Base-by-base conservation (phyloP, 1,140 invertebrate genomes). In the Drosophila nigrodunni region DNA sequence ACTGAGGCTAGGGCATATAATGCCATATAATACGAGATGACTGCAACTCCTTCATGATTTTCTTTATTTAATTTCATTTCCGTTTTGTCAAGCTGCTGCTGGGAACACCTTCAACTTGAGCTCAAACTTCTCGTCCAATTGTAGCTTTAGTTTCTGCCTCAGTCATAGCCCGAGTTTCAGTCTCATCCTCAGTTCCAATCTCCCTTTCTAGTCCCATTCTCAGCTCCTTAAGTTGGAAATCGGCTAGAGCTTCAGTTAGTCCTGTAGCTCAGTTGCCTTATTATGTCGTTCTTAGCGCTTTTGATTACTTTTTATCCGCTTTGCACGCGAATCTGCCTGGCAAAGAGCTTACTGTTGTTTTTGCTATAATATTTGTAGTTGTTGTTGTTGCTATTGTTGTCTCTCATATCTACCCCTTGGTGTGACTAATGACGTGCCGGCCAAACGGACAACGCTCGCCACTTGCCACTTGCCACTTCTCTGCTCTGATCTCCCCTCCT, bases 231-330 rank as follows among this genome's bases (percentile, higher is more conserved):
- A 46, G n/a, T 34, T 34, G 3, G 25, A 30, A 30, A 30, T 35
- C 58, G 30, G 43, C 30, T 10, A 9, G 25, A 35, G n/a, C 50
- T 71, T 43, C 50, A 50, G 15, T 37, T 62, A 64, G 66, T 76
- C 30, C 46, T 59, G 66, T 50, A 30, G 75, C 69, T 74, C 72
- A 77, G 77, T 88, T 72, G 77, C 82, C 87, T 90, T 80, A 90
- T 90, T 90, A 90, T 87, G 82, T 90, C 88, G 82, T 90, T 90
- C 87, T 90, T 87, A 90, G 78, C 80, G 74, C 88, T 90, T 90
- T 90, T 90, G 87, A 87, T 87, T 82, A 82, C 87, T 87, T 90
- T 90, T 87, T 87, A 90, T 82, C 82, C 82, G 86, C 74, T 79
- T 86, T 86, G 73, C 75, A 66, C 73, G 85, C 77, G 74, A 71